Conservation (phyloP, 2,113 vertebrate species). For the Sinocyclocheilus maitianheensis region DNA sequence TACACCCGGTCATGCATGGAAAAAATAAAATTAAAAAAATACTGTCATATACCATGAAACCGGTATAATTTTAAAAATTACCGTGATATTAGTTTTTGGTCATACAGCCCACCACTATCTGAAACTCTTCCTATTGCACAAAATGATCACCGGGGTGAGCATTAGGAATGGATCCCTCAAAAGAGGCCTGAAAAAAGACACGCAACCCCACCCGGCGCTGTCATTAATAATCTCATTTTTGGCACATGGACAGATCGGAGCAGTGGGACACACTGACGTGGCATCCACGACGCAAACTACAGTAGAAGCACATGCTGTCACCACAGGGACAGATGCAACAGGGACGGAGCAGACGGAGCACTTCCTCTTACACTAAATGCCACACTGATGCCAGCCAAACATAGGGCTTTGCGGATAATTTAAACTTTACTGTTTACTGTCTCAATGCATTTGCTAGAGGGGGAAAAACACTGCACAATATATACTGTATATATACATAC, state of each 20-base stretch:
- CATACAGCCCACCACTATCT: no score
- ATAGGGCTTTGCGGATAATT: background rate
- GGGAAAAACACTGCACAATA: background rate
- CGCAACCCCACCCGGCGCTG: background rate
- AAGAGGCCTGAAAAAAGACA: background rate
- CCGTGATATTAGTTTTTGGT: no score
- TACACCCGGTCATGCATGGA: no score
- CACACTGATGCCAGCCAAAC: background rate
- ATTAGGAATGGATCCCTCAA: background rate
- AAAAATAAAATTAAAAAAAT: no score
- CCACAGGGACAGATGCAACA: constrained; percentile 40
- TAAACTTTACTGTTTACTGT: background rate
- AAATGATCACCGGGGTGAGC: background rate
- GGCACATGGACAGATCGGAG: background rate
- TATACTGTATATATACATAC: no score
- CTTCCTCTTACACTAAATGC: constrained; percentile 20
- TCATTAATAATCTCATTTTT: constrained; percentile 22
- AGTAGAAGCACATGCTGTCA: constrained; percentile 43
- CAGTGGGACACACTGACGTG: constrained; percentile 9
- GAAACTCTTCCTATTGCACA: background rate
- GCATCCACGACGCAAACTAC: constrained; percentile 26
- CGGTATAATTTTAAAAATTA: no score
- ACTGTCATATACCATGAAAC: no score
- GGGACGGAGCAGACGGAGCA: background rate
- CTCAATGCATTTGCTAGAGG: background rate